These are phyloP conservation scores for Campaea margaritaria DNA, from an alignment of 2,888 invertebrate species.

Conservation along the genomic window DNA sequence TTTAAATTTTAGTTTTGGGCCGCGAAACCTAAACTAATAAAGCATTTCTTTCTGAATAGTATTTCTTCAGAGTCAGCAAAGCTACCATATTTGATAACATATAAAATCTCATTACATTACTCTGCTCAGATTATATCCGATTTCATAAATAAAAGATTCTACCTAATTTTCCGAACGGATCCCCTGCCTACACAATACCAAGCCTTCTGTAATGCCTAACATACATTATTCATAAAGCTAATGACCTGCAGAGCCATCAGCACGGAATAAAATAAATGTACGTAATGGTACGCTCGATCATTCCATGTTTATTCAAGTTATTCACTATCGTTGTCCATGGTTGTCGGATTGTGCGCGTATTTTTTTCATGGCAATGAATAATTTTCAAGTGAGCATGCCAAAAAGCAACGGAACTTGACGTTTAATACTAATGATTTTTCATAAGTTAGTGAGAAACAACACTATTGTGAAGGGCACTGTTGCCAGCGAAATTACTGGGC, in stretches of 20 bases:
- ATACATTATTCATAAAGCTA: slow-evolving; percentile 36
- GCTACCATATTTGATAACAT: not conserved
- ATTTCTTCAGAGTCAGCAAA: too few species aligned
- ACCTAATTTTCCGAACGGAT: slow-evolving; percentile 23
- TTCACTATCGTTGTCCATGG: slow-evolving; percentile 27
- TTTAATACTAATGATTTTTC: too few species aligned
- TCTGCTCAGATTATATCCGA: slow-evolving; percentile 2
- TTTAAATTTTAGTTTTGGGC: too few species aligned
- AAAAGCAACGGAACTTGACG: too few species aligned
- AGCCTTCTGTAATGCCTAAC: slow-evolving; percentile 15
- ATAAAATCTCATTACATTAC: slow-evolving; percentile 16
- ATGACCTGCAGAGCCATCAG: slow-evolving; percentile 31
- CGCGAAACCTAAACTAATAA: too few species aligned
- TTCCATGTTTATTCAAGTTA: slow-evolving; percentile 24
- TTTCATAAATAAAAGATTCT: slow-evolving; percentile 28
- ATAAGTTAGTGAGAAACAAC: too few species aligned
- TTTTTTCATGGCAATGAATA: not conserved
- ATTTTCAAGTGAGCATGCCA: too few species aligned
- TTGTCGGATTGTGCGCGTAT: not conserved
- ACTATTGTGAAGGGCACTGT: too few species aligned
- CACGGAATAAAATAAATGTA: slow-evolving; percentile 17
- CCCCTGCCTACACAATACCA: slow-evolving; percentile 13
- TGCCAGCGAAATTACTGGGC: too few species aligned
- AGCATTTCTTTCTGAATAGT: too few species aligned
- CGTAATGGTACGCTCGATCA: slow-evolving; percentile 31